phyloP scores from a whole-genome alignment of 1,140 invertebrate genomes.

The Calosoma granatense region DNA sequence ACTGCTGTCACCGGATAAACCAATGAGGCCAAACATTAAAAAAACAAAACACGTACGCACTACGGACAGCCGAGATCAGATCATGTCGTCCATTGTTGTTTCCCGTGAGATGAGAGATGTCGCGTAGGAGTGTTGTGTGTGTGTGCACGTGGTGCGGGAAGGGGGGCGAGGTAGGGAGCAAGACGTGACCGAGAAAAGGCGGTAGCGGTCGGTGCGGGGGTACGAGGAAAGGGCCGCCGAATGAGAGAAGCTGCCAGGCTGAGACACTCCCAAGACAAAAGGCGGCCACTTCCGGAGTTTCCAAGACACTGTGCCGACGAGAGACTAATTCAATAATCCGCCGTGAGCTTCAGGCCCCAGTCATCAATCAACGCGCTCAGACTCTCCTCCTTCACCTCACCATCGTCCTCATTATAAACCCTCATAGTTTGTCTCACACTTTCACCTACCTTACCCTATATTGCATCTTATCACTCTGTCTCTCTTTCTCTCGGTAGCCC shows the following conservation, averaged over 20 bases:
- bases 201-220: neutral
- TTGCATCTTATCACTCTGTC: too few species aligned
- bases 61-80: neutral
- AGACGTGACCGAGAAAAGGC: neutral
- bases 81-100: neutral
- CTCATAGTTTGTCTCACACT: too few species aligned
- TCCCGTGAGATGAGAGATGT: neutral
- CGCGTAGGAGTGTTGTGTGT: neutral
- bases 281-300: conserved; percentile 27
- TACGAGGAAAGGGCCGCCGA: too few species aligned
- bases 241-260: conserved; percentile 23
- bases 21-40: neutral
- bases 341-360: neutral
- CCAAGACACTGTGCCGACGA: conserved; percentile 17
- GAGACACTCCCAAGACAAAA: conserved; percentile 31
- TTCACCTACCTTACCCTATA: too few species aligned
- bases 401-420: too few species aligned
- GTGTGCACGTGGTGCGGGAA: neutral
- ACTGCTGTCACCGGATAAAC: too few species aligned
- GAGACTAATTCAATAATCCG: conserved; percentile 30
- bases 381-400: neutral
- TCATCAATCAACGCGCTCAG: conserved; percentile 1
- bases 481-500: too few species aligned
- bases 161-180: neutral
- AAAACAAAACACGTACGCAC: neutral